Base-by-base conservation (phyloP, 1,140 invertebrate species). In the Archegozetes longisetosus region DNA sequence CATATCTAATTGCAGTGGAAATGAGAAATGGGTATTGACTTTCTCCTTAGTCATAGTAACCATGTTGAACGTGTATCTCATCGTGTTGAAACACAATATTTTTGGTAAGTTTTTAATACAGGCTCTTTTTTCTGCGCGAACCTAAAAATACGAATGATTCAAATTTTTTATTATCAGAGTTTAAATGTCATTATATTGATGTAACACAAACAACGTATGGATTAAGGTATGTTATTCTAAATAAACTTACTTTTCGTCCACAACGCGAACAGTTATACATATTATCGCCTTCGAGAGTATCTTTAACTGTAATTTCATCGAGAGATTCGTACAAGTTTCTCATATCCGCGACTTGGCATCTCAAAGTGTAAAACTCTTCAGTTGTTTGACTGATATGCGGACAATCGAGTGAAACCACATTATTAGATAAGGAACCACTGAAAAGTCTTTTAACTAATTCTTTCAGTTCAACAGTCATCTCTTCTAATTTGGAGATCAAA, bases 61-160 rank as follows among this genome's bases (percentile, higher is more conserved):
- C 90, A 95, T 94, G 71, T 95, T 95, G 70, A 95, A 96, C 0
- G 90, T 92, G 66, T 95, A 96, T n/a, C 91, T 78, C 90, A 96
- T 93, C 0, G 91, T 96, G 70, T 96, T 96, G 69, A 95, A 93
- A 68, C 90, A 94, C 17, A 96, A 72, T 62, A 95, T 93, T 58
- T 86, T 83, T 0, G 92, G 91, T 13, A 96, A 71, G 66, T 88
- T 88, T 68, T 92, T 93, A 68, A 95, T 94, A 72, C 91, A 95
- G 0, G 90, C 90, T 53, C 90, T 75, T 72, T 94, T 94, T 70
- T 95, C 90, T 0, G 91, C 91, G 48, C 90, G 75, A 4, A 57
- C 49, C 49, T 51, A 51, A 23, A n/a, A n/a, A 12, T n/a, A 51
- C 49, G 24, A 51, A 51, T 9, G 24, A 51, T 9, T 6, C n/a